These are phyloP conservation scores for Petrophora chlorosata DNA, from an alignment of 2,888 invertebrate genomes.

Conservation along the genomic window DNA sequence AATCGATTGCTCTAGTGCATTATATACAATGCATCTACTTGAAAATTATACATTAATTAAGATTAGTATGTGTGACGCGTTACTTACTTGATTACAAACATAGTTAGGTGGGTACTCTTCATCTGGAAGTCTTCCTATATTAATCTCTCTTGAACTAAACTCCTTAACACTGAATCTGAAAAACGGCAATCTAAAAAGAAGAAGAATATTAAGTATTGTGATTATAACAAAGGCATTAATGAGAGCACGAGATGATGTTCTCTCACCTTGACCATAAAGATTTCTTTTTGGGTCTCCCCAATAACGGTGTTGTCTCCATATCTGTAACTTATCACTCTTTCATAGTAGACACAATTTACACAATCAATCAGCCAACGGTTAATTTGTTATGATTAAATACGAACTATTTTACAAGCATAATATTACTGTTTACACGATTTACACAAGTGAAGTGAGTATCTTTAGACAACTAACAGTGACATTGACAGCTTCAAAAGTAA, in stretches of 20 bases:
- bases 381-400: neutral
- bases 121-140: constrained; percentile 88
- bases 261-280: constrained; percentile 77
- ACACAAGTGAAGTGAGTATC: no score
- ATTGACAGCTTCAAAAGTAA: no score
- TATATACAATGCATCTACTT: neutral
- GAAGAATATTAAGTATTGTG: constrained; percentile 23
- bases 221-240: constrained; percentile 15
- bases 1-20: neutral
- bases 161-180: constrained; percentile 90
- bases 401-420: no score
- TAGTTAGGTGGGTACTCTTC: constrained; percentile 97
- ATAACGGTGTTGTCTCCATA: constrained; percentile 77
- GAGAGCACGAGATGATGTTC: constrained; percentile 8
- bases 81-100: constrained; percentile 94
- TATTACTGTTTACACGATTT: no score
- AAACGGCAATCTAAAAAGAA: constrained; percentile 87
- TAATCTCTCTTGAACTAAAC: constrained; percentile 89
- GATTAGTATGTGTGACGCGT: no score
- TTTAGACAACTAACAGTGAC: no score
- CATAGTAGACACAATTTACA: no score
- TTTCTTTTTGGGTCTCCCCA: constrained; percentile 68
- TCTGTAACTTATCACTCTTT: constrained; percentile 28
- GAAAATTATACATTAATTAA: constrained; percentile 7
- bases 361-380: no score